phyloP scores from a whole-genome alignment of 2,113 vertebrate species.

The Dicerorhinus sumatrensis region DNA sequence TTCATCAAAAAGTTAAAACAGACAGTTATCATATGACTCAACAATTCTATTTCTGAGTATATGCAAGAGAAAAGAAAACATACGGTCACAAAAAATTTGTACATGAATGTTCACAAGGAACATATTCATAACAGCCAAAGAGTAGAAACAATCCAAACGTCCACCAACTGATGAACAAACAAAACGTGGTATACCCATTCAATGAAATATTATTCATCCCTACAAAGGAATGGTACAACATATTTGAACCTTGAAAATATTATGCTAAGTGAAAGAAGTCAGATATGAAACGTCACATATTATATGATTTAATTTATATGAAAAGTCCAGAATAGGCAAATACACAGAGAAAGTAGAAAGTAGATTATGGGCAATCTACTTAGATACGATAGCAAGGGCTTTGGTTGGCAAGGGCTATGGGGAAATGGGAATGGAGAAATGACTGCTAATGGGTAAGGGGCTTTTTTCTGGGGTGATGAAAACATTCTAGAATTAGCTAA shows the following conservation, averaged over 20 bases:
- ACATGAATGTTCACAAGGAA: not conserved
- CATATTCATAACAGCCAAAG: not conserved
- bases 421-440: not conserved
- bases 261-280: not conserved
- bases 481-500: conserved; percentile 8
- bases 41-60: not conserved
- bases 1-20: not conserved
- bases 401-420: not conserved
- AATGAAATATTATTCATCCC: not conserved
- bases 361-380: not conserved
- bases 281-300: not conserved
- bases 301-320: not conserved
- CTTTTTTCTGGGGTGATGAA: not conserved
- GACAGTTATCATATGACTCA: not conserved
- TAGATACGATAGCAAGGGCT: too few species aligned
- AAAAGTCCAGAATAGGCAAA: not conserved
- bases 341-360: not conserved
- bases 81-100: not conserved
- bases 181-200: not conserved
- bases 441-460: not conserved
- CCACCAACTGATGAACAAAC: not conserved
- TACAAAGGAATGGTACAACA: not conserved
- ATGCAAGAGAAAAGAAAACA: not conserved
- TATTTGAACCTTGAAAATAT: not conserved
- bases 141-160: not conserved